Base-by-base conservation (phyloP, 1,140 invertebrate species). In the Anoplolepis gracilipes region DNA sequence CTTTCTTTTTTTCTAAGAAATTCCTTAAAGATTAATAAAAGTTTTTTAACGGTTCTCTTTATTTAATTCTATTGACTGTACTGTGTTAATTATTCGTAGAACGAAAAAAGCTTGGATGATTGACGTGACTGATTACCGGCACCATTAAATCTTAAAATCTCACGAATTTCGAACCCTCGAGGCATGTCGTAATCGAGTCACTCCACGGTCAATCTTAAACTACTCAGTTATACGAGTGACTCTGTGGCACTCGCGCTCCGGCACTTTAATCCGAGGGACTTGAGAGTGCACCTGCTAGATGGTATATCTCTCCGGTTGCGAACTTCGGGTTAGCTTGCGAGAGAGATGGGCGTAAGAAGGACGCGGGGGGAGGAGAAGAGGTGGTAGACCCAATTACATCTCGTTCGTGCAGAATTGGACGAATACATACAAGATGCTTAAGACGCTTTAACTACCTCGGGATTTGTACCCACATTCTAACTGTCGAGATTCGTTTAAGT, bases 351-450 rank as follows among this genome's bases (percentile, higher is more conserved):
- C 16, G 33, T 61, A 36, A 55, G 10, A 59, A 22, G 39, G 39
- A 22, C 33, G 53, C 57, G 46, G 33, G 42, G 39, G 13, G 16
- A 16, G 13, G 46, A 49, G 16, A 5, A 49, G 46, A 49, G 46
- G 28, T 30, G 82, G 79, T 81, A 85, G 89, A 90, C 62, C 84
- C 89, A 90, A 90, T 90, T 90, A 90, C 89, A 90, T 88, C 87
- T 86, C 78, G 89, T 90, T 90, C 62, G 84, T 85, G 49, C 57
- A 72, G 67, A 88, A 90, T 90, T 79, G 86, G 61, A 85, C 78
- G 89, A 88, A 90, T 90, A 88, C 84, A 78, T 90, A 90, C 86
- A 90, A 86, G 82, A 78, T 79, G 86, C 67, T 90, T 90, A 87
- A 90, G 86, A 90, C 77, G 72, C 72, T 42, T 90, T 89, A 90